Conservation (phyloP, 2,888 invertebrate species). For the Monochamus alternatus region DNA sequence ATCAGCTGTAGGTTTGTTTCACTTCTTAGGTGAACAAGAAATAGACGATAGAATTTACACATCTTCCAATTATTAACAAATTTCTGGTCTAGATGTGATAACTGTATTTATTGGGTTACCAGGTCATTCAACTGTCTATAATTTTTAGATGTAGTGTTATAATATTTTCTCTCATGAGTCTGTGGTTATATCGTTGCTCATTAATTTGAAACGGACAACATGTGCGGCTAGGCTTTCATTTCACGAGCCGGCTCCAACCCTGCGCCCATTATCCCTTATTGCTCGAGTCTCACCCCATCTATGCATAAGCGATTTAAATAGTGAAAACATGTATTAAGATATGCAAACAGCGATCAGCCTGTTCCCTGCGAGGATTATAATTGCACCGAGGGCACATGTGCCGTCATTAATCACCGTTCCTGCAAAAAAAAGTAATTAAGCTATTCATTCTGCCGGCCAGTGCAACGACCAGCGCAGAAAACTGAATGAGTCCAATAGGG, state of each 20-base stretch:
- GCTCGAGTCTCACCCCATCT: conserved; percentile 34
- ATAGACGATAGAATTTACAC: too few species aligned
- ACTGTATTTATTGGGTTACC: too few species aligned
- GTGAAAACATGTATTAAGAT: conserved; percentile 61
- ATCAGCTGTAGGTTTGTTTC: too few species aligned
- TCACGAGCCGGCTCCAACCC: conserved; percentile 2
- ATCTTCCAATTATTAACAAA: too few species aligned
- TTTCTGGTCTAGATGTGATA: too few species aligned
- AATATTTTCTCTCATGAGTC: too few species aligned
- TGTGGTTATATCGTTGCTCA: too few species aligned
- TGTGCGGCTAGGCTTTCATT: background rate
- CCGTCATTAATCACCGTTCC: conserved; percentile 64
- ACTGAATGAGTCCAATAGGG: conserved; percentile 37
- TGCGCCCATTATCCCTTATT: conserved; percentile 5
- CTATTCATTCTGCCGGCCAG: conserved; percentile 62
- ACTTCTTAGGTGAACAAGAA: too few species aligned
- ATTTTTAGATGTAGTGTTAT: too few species aligned
- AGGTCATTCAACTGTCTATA: too few species aligned
- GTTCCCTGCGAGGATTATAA: conserved; percentile 56
- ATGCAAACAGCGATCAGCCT: conserved; percentile 56
- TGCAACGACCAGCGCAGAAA: conserved; percentile 48
- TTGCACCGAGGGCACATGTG: conserved; percentile 65
- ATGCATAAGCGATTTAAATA: conserved; percentile 52
- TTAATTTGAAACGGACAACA: too few species aligned
- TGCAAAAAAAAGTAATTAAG: conserved; percentile 68